Percentiles rank a stretch among this genome's conserved stretches.
phyloP scores from a whole-genome alignment of 1,140 invertebrate genomes.

The Brachionus sp. region DNA sequence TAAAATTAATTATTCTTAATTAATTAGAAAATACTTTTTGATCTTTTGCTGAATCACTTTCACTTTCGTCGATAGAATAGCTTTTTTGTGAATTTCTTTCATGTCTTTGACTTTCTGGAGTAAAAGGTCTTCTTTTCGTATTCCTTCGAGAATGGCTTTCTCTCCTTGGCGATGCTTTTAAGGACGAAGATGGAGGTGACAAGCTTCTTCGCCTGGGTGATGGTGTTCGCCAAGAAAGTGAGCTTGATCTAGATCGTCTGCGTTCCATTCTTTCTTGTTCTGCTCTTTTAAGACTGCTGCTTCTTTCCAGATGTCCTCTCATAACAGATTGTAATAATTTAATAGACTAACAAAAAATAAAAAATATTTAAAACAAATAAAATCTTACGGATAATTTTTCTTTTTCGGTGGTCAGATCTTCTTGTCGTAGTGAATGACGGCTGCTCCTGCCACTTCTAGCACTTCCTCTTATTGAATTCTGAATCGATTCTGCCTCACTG shows the following conservation, averaged over 20 bases:
- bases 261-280: neutral
- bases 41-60: neutral
- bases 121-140: neutral
- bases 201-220: neutral
- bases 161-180: neutral
- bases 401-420: neutral
- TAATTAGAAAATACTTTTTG: neutral
- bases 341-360: neutral
- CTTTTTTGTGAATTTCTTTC: no score
- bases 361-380: neutral
- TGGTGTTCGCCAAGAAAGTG: constrained; percentile 25
- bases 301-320: constrained; percentile 24
- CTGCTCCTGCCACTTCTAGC: neutral
- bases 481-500: neutral
- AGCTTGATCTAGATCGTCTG: neutral
- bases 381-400: constrained; percentile 9
- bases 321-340: constrained; percentile 13
- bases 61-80: neutral
- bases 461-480: neutral
- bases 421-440: neutral
- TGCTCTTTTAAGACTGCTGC: neutral
- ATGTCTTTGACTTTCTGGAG: neutral
- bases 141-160: neutral
- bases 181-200: neutral
- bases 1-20: neutral